Conservation (phyloP, 2,113 vertebrate genomes). For the Chelonoidis abingdonii region DNA sequence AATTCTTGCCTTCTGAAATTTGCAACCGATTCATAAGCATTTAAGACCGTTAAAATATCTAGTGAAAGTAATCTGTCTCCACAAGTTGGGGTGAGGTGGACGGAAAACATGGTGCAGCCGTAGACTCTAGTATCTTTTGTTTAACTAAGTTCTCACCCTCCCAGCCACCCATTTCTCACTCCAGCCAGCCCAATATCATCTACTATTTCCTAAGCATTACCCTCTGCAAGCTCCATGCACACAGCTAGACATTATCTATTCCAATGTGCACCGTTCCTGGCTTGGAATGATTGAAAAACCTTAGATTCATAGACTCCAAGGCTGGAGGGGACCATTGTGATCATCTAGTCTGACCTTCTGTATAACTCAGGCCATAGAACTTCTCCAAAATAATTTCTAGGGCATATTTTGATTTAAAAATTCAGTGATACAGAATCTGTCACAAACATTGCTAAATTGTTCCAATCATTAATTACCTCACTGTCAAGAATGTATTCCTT, state of each 20-base stretch:
- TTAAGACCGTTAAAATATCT: neutral
- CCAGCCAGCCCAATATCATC: neutral
- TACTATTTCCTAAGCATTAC: neutral
- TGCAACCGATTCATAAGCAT: neutral
- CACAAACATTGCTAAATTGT: neutral
- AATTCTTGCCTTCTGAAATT: no score
- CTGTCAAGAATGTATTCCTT: neutral
- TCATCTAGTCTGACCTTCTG: neutral
- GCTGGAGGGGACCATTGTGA: neutral
- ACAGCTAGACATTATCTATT: neutral
- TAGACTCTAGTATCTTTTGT: fast-evolving
- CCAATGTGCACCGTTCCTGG: neutral
- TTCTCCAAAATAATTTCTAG: neutral
- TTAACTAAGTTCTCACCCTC: neutral
- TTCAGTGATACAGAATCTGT: neutral
- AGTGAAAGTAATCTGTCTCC: neutral
- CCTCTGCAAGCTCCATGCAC: neutral
- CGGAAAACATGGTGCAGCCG: neutral
- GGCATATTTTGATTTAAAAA: neutral
- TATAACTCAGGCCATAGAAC: neutral
- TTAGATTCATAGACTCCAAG: neutral
- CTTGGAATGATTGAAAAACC: neutral
- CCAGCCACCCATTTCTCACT: neutral
- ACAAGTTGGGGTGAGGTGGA: neutral
- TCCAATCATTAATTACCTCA: neutral